Evolutionary conservation across 2,888 invertebrate species (phyloP).

Genomic region (Uropetala carovei): DNA sequence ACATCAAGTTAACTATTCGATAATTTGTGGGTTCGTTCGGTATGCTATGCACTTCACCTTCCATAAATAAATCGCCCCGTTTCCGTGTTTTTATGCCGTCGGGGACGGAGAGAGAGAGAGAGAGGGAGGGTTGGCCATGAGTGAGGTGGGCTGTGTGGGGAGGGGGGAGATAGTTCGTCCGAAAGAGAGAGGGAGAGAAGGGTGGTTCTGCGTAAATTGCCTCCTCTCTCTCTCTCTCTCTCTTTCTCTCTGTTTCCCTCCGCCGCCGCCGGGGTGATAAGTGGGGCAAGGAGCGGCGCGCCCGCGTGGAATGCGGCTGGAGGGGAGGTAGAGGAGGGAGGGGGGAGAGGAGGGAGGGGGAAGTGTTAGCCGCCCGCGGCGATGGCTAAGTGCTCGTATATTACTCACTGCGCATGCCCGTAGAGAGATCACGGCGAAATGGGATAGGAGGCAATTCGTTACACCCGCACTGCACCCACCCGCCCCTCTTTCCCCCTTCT

Average conservation of each 20-base stretch:
- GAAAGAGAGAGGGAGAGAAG: background rate
- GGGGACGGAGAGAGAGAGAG: background rate
- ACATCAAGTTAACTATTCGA: conserved; percentile 41
- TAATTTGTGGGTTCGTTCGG: conserved; percentile 54
- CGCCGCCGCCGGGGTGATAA: background rate
- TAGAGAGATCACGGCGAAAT: conserved; percentile 34
- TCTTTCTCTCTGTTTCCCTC: too few species aligned
- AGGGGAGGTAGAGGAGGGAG: background rate
- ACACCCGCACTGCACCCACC: background rate
- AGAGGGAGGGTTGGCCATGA: background rate
- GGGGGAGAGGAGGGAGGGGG: background rate
- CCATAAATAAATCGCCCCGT: conserved; percentile 48
- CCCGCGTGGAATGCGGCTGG: conserved; percentile 11
- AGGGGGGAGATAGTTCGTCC: too few species aligned
- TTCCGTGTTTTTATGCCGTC: conserved; percentile 4
- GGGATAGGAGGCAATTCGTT: conserved; percentile 29
- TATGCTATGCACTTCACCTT: background rate
- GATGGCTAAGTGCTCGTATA: conserved; percentile 32
- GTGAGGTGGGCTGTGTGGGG: too few species aligned
- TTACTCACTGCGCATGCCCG: conserved; percentile 31
- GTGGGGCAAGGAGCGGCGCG: conserved; percentile 27
- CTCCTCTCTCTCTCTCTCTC: background rate
- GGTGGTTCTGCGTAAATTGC: background rate
- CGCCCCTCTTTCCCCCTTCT: background rate
- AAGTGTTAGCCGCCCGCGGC: background rate